Base-by-base conservation (phyloP, 2,888 invertebrate genomes). In the Apantesis nais region DNA sequence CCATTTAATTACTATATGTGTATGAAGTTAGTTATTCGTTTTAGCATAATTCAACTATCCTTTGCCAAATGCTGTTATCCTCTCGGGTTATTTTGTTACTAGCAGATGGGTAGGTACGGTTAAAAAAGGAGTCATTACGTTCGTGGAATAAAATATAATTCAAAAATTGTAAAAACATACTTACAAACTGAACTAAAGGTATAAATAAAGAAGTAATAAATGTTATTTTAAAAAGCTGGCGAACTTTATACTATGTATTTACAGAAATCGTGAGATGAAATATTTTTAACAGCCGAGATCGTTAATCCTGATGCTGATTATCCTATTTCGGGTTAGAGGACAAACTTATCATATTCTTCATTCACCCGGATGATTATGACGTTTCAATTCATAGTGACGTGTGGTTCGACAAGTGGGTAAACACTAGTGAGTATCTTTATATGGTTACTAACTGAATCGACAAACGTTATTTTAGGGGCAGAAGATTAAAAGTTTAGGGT, bases 11-110 rank as follows among this genome's bases (percentile, higher is more conserved):
- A 55, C 5, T 25, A 55, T 55, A 55, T 55, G 55, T 25, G 25
- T 55, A 37, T 22, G 19, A 37, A 62, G 60, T 76, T 37, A 44
- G 14, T 44, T 44, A 29, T 58, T 58, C 25, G 16, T 29, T 16
- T 12, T 14, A 29, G 58, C 14, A 58, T 29, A 58, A 58, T 25
- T 14, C 29, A 58, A 55, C 25, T 12, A 2, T 25, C n/a, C n/a
- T n/a, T 34, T 34, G 34, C 34, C 34, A 34, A 34, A 34, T 34
- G 34, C 34, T 4, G 34, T 34, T 55, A 55, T 25, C 55, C 55
- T 55, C 14, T 55, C 5, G n/a, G 52, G n/a, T n/a, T 52, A 11
- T 11, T 11, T n/a, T 22, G n/a, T 52, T 52, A 52, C n/a, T n/a
- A 22, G 52, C n/a, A 12, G 52, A 55, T n/a, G 11, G 52, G 14